A percentile compares a stretch with the other conserved stretches of the same genome.
phyloP scores from a whole-genome alignment of 92 coral and sea anemone species.

The Porites divaricata region DNA sequence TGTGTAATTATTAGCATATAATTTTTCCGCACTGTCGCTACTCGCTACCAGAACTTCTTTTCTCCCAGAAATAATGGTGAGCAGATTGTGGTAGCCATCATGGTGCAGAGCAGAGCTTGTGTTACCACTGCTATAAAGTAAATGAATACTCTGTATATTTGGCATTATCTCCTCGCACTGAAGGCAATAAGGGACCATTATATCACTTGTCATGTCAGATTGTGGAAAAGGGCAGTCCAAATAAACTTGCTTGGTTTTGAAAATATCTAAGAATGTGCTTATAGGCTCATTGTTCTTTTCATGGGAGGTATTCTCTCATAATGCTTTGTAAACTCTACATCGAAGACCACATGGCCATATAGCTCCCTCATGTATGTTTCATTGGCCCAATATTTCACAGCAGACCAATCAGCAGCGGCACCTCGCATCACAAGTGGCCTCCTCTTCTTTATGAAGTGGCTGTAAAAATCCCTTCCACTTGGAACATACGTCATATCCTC shows the following conservation, averaged over 20 bases:
- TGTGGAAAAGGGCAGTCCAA: constrained; percentile 95
- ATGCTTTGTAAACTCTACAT: constrained; percentile 88
- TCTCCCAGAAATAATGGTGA: constrained; percentile 85
- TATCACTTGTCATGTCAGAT: constrained; percentile 76
- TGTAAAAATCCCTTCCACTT: constrained; percentile 91
- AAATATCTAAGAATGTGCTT: constrained; percentile 83
- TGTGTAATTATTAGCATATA: constrained; percentile 70
- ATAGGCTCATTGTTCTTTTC: constrained; percentile 85
- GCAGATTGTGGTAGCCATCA: constrained; percentile 90
- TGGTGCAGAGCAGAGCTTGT: constrained; percentile 92
- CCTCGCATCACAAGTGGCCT: constrained; percentile 85
- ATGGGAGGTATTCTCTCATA: constrained; percentile 83
- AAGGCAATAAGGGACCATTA: constrained; percentile 83
- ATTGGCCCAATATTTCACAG: constrained; percentile 83
- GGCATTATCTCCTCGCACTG: constrained; percentile 85
- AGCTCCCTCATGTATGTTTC: constrained; percentile 81
- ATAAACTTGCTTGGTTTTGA: constrained; percentile 80
- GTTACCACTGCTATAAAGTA: constrained; percentile 89
- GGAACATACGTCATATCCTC: constrained; percentile 88
- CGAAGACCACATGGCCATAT: constrained; percentile 84
- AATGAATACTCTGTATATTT: constrained; percentile 73
- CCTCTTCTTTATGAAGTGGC: constrained; percentile 82
- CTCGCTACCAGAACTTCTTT: constrained; percentile 88
- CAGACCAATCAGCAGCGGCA: constrained; percentile 87
- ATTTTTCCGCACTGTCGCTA: constrained; percentile 55